Conservation (phyloP, 1,140 invertebrate species). For the Colletes latitarsis region DNA sequence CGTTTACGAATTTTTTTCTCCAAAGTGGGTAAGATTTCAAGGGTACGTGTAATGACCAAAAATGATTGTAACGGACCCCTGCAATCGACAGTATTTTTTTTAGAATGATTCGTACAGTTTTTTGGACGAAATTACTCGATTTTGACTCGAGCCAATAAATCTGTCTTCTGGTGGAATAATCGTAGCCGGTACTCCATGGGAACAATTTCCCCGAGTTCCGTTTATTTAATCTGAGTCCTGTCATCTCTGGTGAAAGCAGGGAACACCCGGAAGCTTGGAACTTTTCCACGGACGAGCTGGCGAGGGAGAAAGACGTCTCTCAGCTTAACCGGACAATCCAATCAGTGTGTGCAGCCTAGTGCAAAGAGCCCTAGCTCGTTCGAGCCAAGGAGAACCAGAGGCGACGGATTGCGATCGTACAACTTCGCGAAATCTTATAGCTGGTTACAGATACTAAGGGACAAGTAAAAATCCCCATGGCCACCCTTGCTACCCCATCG, state of each 20-base stretch:
- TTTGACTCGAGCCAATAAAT: too few relatives aligned
- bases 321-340: slow-evolving; percentile 43
- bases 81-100: too few relatives aligned
- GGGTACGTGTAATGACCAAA: too few relatives aligned
- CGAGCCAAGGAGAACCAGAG: background rate
- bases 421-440: slow-evolving; percentile 66
- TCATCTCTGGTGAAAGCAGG: background rate
- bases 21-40: too few relatives aligned
- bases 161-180: too few relatives aligned
- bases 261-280: background rate
- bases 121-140: too few relatives aligned
- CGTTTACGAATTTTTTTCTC: too few relatives aligned
- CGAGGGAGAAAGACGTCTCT: background rate
- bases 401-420: slow-evolving; percentile 59
- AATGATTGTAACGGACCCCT: too few relatives aligned
- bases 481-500: background rate
- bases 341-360: slow-evolving; percentile 27
- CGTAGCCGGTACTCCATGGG: too few relatives aligned
- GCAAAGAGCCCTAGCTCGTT: slow-evolving; percentile 2
- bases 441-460: slow-evolving; percentile 34
- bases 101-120: too few relatives aligned
- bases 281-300: background rate
- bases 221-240: background rate
- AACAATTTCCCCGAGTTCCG: too few relatives aligned
- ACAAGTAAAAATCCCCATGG: background rate